phyloP scores from a whole-genome alignment of 2,888 invertebrate species.

The Mimachlamys varia region DNA sequence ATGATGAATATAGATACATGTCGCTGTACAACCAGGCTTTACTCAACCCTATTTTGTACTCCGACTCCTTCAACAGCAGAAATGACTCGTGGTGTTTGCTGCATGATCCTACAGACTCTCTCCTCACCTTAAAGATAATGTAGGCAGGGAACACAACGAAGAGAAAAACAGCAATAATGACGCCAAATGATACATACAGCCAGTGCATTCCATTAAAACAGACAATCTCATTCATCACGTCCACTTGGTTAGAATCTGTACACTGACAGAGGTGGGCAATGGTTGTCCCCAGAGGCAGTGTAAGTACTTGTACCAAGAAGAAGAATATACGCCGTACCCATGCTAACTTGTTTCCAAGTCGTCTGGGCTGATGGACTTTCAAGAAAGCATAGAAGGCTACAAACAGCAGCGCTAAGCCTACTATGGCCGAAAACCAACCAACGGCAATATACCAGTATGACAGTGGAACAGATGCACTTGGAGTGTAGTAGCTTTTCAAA shows the following conservation, averaged over 20 bases:
- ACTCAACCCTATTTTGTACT: conserved; percentile 77
- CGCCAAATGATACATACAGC: conserved; percentile 67
- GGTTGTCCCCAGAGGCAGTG: conserved; percentile 72
- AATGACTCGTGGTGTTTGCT: conserved; percentile 73
- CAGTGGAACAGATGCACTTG: conserved; percentile 66
- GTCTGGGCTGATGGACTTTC: conserved; percentile 62
- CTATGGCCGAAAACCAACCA: conserved; percentile 66
- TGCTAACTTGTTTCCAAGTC: conserved; percentile 70
- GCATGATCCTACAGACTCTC: conserved; percentile 68
- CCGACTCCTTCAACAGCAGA: conserved; percentile 77
- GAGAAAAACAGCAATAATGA: conserved; percentile 61
- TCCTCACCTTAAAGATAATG: conserved; percentile 68
- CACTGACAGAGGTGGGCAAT: conserved; percentile 73
- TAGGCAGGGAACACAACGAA: conserved; percentile 72
- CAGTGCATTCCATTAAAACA: conserved; percentile 72
- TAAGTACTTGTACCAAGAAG: conserved; percentile 67
- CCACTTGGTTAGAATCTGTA: conserved; percentile 62
- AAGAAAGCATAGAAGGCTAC: conserved; percentile 63
- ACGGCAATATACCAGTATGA: conserved; percentile 67
- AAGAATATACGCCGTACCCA: conserved; percentile 68
- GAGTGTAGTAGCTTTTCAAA: conserved; percentile 68
- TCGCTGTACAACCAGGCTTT: conserved; percentile 72
- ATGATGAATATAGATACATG: conserved; percentile 77
- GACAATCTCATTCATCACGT: conserved; percentile 67
- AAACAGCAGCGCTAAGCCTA: conserved; percentile 58